Evolutionary conservation across 2,113 vertebrate species (phyloP).

Genomic region (Crotalus helleri): DNA sequence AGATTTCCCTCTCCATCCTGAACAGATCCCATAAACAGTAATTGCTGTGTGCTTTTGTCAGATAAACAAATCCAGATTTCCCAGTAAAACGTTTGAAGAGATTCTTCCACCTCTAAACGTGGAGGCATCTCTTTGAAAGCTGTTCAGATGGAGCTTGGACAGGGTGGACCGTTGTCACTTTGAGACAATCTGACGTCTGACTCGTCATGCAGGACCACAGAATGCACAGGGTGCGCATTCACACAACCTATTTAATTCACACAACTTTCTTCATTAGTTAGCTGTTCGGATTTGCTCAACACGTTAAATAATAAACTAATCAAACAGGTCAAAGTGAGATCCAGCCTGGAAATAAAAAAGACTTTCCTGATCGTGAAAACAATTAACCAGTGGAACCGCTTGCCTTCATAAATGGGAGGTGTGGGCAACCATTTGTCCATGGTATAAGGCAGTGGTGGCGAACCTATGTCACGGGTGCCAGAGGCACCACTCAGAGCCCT

Average conservation of each 20-base stretch:
- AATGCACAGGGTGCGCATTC: neutral
- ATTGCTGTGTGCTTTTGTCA: neutral
- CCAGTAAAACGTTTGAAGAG: neutral
- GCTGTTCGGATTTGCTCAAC: neutral
- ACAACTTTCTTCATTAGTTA: neutral
- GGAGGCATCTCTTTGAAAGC: neutral
- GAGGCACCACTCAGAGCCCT: no score
- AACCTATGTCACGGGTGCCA: no score
- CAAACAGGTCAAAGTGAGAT: neutral
- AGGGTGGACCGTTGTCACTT: neutral
- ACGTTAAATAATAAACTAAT: neutral
- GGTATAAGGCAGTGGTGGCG: no score
- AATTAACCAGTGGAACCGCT: no score
- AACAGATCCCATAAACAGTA: neutral
- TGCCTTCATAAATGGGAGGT: no score
- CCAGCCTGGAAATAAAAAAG: no score
- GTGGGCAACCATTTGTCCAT: no score
- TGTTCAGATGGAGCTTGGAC: neutral
- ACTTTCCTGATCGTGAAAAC: no score
- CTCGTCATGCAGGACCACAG: neutral
- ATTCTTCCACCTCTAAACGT: neutral
- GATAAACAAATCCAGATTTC: neutral
- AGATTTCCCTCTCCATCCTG: neutral
- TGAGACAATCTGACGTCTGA: neutral
- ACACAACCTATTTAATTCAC: neutral